Conservation (phyloP, 2,113 vertebrate genomes). For the Serinus canaria region DNA sequence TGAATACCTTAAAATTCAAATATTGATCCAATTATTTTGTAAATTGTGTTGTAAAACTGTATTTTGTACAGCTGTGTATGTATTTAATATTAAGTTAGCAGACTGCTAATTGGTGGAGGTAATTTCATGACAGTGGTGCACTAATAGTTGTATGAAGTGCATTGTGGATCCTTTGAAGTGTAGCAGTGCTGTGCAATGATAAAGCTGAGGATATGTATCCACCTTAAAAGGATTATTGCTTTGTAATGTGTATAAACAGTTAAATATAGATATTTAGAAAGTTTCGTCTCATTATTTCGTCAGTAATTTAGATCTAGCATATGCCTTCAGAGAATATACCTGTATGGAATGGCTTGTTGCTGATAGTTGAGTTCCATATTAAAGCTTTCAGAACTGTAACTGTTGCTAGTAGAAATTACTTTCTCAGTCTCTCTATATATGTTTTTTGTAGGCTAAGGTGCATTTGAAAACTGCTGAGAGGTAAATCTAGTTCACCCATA, state of each 20-base stretch:
- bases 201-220: neutral
- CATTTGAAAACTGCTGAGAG: neutral
- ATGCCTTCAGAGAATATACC: neutral
- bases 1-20: neutral
- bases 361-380: neutral
- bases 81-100: neutral
- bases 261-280: neutral
- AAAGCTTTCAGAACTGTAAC: neutral
- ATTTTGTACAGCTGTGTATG: neutral
- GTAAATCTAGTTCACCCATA: neutral
- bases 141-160: neutral
- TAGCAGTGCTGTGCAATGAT: neutral
- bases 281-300: neutral
- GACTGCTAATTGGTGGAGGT: neutral
- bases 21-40: neutral
- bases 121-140: neutral
- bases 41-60: neutral
- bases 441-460: neutral
- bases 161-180: neutral
- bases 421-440: rapidly evolving
- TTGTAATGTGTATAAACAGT: neutral
- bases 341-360: neutral
- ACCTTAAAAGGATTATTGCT: neutral
- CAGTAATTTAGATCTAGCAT: neutral
- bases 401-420: neutral